Evolutionary conservation across 2,113 vertebrate species (phyloP).

Genomic region (Psilopsiagon aymara): DNA sequence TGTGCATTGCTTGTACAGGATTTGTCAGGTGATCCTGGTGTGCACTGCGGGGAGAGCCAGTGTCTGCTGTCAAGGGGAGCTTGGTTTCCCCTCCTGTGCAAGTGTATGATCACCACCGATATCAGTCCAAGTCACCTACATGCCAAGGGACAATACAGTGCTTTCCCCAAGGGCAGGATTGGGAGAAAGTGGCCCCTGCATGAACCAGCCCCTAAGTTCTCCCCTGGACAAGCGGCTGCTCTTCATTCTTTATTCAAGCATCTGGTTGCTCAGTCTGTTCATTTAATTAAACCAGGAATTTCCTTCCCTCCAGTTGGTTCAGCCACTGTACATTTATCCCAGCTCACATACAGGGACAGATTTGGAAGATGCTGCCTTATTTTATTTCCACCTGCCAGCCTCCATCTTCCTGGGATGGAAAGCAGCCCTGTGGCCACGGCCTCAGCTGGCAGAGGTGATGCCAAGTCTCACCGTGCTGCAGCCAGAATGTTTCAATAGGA

Average conservation of each 20-base stretch:
- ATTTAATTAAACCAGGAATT: conserved; percentile 20
- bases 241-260: neutral
- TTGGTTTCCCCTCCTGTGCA: neutral
- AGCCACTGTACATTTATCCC: neutral
- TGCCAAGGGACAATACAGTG: neutral
- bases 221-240: neutral
- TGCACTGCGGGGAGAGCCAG: neutral
- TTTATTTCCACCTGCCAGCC: neutral
- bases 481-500: neutral
- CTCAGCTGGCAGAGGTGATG: neutral
- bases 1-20: neutral
- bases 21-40: conserved; percentile 17
- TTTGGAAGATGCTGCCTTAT: neutral
- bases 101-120: neutral
- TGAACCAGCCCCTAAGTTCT: neutral
- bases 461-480: accelerated
- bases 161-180: neutral
- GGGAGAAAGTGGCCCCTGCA: neutral
- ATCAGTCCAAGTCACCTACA: neutral
- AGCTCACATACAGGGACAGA: neutral
- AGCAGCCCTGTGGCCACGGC: accelerated
- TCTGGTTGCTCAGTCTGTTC: neutral
- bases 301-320: neutral
- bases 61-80: neutral
- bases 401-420: neutral